Evolutionary conservation across 2,113 vertebrate species (phyloP), one percentile per base, ranked within the genome.

Genomic region (Oryzias celebensis): DNA sequence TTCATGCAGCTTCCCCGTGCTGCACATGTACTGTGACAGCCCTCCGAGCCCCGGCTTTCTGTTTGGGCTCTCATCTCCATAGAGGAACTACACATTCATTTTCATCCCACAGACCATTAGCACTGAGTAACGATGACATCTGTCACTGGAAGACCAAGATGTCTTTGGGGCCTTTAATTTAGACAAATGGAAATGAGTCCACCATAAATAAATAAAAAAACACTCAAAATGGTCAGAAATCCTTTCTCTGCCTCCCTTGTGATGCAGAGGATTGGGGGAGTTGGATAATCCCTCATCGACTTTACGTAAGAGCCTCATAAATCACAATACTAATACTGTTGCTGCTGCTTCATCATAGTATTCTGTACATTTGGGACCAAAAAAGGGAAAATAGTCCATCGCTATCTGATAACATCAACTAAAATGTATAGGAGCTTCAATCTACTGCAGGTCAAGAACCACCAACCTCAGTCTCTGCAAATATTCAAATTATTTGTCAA

Each of bases 401-500:
- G 7, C 12, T 7, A 48, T 48, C 8, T 3, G n/a, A 62, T 54
- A 15, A 62, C 56, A 48, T 44, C 26, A 42, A 20, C 50, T 45
- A 46, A 1, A 16, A 16, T 55, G 41, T n/a, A 47, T 7, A 36
- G 14, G 8, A 54, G 31, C 36, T 62, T 43, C 10, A 36, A 36
- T 36, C 31, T 58, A 45, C 44, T 57, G 52, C 70, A 58, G 70
- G 24, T 49, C 13, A 51, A 73, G 4, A 45, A 49, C 20, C 66
- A 45, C 10, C 44, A 57, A 49, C 13, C 31, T n/a, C 57, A 67
- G 23, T 60, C 68, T 48, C 52, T 53, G 31, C 59, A 42, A 65
- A 49, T 52, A 47, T 26, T 36, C 68, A 47, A 79, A 85, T 79
- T 87, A 81, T 79, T 85, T 87, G 77, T 75, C 86, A 82, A 86